Base-by-base conservation (phyloP, 2,113 vertebrate genomes). In the Cyprinodon variegatus region DNA sequence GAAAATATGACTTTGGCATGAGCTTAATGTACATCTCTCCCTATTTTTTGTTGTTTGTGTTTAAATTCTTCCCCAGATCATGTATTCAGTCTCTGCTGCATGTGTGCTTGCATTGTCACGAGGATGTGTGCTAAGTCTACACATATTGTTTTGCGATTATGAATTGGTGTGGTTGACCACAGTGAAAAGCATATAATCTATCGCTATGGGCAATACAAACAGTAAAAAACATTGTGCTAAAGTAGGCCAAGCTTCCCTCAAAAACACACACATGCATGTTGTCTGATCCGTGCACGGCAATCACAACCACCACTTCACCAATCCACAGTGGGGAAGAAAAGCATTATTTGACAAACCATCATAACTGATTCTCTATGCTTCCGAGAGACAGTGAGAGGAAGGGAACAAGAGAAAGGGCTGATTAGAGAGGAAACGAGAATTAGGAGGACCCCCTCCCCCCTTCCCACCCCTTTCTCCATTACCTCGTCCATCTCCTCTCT, bases 281-380 rank as follows among this genome's bases (percentile, higher is more conserved):
- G 46, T 63, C 39, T 41, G 71, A 65, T 53, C 57, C 6, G 4
- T 74, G 65, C 65, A 69, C 71, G n/a, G 76, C 76, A 70, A 79
- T 81, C 88, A 87, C 86, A 93, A 79, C 87, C 88, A 81, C 68
- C 4, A 76, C 90, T 85, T 86, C 74, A 67, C 85, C 82, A 84
- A 88, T 83, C 79, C 89, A 92, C 82, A 88, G 87, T 89, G 83
- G 83, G 83, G 81, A 78, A 84, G 84, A 90, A 86, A 88, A 68
- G 87, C 83, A 92, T 89, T 92, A 91, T 92, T 91, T 92, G 89
- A 91, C 89, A 89, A 92, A 89, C 88, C 92, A 89, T 92, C 89
- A 87, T 88, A 93, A 92, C 83, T 87, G 87, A 92, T 92, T 92
- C 68, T 89, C 82, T 88, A 86, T 89, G 90, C 88, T 88, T 89